These are phyloP conservation scores for Urocyon cinereoargenteus DNA, from an alignment of 2,797 vertebrate species.

Conservation along the genomic window DNA sequence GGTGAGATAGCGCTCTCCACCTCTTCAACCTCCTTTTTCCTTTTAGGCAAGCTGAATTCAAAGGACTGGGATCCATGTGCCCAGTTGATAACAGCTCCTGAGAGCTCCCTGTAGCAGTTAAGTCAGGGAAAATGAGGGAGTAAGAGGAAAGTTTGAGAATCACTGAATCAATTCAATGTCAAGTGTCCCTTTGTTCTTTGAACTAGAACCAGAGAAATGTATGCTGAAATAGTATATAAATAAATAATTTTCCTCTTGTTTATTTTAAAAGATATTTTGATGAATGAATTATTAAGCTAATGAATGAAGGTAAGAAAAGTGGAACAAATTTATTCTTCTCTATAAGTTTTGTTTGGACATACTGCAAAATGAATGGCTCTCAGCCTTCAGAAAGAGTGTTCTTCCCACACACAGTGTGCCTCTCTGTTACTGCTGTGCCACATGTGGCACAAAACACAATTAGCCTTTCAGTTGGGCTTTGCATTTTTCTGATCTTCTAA, in stretches of 20 bases:
- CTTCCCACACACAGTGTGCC: not conserved
- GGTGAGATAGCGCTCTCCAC: not conserved
- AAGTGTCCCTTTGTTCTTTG: not conserved
- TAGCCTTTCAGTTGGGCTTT: slow-evolving; percentile 66
- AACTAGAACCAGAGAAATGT: not conserved
- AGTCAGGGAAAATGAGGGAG: not conserved
- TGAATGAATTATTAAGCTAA: not conserved
- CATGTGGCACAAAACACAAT: slow-evolving; percentile 75
- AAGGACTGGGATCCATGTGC: not conserved
- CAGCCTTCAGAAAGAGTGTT: not conserved
- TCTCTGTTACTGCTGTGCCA: slow-evolving; percentile 14
- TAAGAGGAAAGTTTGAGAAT: slow-evolving; percentile 19
- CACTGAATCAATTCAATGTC: not conserved
- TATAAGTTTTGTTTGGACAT: not conserved
- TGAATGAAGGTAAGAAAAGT: slow-evolving; percentile 34
- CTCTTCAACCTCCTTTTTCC: not conserved
- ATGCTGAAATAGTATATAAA: not conserved
- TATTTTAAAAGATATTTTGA: slow-evolving; percentile 30
- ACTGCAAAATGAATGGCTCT: not conserved
- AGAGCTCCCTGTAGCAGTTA: not conserved
- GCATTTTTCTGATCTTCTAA: slow-evolving; percentile 77
- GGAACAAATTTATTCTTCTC: not conserved
- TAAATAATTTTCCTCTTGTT: not conserved
- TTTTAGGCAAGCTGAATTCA: not conserved
- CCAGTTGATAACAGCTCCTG: not conserved